Evolutionary conservation across 1,140 invertebrate genomes (phyloP).

Genomic region (Pissodes strobi): DNA sequence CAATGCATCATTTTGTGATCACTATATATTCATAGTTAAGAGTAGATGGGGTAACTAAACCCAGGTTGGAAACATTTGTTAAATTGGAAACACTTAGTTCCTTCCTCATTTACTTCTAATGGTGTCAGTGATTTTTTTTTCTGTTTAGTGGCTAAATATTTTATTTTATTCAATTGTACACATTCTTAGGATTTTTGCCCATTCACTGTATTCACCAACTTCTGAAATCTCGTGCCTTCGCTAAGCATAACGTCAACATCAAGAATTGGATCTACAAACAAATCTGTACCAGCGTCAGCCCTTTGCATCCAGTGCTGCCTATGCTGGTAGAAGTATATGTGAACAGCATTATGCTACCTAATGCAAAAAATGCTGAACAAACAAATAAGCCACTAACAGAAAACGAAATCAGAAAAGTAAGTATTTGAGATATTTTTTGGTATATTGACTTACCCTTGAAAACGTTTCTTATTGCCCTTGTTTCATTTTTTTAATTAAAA

Average conservation of each 20-base stretch:
- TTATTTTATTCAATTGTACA: too few species aligned
- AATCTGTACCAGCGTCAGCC: conserved; percentile 82
- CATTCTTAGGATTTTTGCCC: conserved; percentile 84
- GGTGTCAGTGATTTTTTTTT: too few species aligned
- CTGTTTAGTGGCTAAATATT: too few species aligned
- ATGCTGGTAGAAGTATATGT: conserved; percentile 95
- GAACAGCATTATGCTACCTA: conserved; percentile 86
- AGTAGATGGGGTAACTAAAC: too few species aligned
- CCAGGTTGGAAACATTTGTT: too few species aligned
- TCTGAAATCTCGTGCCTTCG: conserved; percentile 92
- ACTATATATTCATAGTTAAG: too few species aligned
- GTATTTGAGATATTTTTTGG: background rate
- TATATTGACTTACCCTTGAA: background rate
- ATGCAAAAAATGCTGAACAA: conserved; percentile 64
- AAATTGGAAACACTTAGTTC: too few species aligned
- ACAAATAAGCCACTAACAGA: conserved; percentile 92
- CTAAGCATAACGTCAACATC: conserved; percentile 93
- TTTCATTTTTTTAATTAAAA: too few species aligned
- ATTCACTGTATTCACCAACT: conserved; percentile 97
- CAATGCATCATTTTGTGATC: too few species aligned
- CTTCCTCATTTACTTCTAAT: too few species aligned
- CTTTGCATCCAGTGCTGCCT: conserved; percentile 90
- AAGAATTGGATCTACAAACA: conserved; percentile 96
- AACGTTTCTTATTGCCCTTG: too few species aligned
- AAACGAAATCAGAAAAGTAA: conserved; percentile 78